These are phyloP conservation scores for Xylota sylvarum DNA, from an alignment of 2,888 invertebrate species.

Conservation along the genomic window DNA sequence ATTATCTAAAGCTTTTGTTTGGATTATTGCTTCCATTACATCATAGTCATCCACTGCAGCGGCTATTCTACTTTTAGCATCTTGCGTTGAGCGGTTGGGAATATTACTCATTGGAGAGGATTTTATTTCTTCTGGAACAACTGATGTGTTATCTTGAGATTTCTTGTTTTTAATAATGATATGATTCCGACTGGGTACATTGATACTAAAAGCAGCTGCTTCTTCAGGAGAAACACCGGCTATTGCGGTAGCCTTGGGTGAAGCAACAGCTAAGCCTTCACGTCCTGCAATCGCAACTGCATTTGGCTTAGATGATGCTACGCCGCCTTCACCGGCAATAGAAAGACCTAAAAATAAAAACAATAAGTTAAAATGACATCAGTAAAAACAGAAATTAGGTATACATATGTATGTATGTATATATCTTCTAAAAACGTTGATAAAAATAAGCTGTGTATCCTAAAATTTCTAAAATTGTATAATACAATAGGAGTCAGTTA, in stretches of 20 bases:
- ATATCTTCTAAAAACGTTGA: no score
- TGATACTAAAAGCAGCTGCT: slow-evolving; percentile 83
- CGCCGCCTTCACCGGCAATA: slow-evolving; percentile 88
- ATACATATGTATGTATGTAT: no score
- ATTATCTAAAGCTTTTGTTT: not conserved
- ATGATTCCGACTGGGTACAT: slow-evolving; percentile 82
- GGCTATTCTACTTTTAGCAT: slow-evolving; percentile 38
- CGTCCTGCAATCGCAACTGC: slow-evolving; percentile 90
- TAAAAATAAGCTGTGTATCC: no score
- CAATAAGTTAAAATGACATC: not conserved
- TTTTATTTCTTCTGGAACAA: not conserved
- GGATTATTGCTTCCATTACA: not conserved
- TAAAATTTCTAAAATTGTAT: no score
- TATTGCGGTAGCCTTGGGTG: slow-evolving; percentile 90
- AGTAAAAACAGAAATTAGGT: not conserved
- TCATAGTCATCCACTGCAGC: slow-evolving; percentile 23
- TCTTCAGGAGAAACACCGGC: slow-evolving; percentile 87
- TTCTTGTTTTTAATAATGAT: slow-evolving; percentile 80
- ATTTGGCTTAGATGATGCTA: slow-evolving; percentile 90
- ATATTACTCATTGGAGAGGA: not conserved
- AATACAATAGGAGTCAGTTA: no score
- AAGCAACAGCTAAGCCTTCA: slow-evolving; percentile 89
- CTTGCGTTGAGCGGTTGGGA: slow-evolving; percentile 15
- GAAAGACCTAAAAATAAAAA: slow-evolving; percentile 86
- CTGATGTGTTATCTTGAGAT: not conserved